Base-by-base conservation (phyloP, 2,113 vertebrate species). In the Alectura lathami region DNA sequence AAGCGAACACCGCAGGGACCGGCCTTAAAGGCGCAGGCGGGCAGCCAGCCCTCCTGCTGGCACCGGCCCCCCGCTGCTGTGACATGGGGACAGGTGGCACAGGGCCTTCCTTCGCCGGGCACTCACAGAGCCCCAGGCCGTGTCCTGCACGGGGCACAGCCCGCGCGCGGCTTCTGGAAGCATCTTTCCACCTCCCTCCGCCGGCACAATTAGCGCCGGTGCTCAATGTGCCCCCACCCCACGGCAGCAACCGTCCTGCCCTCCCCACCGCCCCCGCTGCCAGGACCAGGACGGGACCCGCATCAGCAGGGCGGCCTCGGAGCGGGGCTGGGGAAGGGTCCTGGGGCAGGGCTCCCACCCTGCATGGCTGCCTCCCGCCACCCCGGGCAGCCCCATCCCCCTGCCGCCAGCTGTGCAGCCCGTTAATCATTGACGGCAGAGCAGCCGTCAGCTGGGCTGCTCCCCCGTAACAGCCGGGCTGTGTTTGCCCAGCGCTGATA, bases 401-500 rank as follows among this genome's bases (percentile, higher is more conserved):
- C 16, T 6, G 64, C 47, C 3, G 6, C 7, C 29, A 40, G 72
- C 84, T 24, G 66, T 27, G 79, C 3, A 0, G 40, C 77, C 68
- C 3, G 53, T 86, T 86, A 86, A 91, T 89, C 32, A 86, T 91
- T 86, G 20, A 57, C 13, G 11, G 2, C 0, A 18, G 88, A 18
- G 21, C 14, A 85, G 60, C 60, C 54, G 36, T 21, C 30, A 17
- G 59, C n/a, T 51, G 10, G 29, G 50, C 50, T 30, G 77, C 76
- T 50, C 4, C 18, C 38, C 0, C 8, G n/a, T 38, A 64, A 11
- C 23, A 6, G 59, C 30, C 12, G 4, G 32, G 83, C 34, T 32
- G 64, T 88, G 86, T 93, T 95, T 92, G 92, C 93, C 53, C 80
- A 78, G 81, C 3, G 7, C 21, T 7, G 86, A 87, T 73, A 89